Evolutionary conservation across 2,888 invertebrate species (phyloP), one percentile per base, ranked within the genome.

Genomic region (Drosophila kanekoi): DNA sequence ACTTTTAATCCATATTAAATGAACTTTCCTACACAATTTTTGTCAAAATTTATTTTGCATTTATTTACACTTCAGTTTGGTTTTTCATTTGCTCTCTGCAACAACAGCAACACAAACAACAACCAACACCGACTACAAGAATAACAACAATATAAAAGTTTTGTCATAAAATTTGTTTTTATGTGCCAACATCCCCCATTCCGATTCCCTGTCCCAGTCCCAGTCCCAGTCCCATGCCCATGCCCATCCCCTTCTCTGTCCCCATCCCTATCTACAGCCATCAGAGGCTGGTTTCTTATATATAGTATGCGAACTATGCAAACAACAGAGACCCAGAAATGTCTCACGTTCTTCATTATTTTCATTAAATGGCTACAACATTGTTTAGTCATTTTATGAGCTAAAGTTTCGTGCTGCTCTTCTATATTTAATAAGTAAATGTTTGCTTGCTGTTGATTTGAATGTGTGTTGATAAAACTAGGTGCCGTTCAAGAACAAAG

Each of bases 1-100:
- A 82, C 86, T 82, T 82, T 82, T 82, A 82, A 86, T 82, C 83
- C 86, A 82, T 77, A 82, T 86, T 79, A 82, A 85, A 86, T 82
- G 82, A 79, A 82, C 67, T 82, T 81, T 77, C 73, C 73, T 62
- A 72, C 76, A 80, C 76, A 81, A 77, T 82, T 82, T 82, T 82
- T 72, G 66, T 77, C 60, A 69, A 61, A 77, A 83, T 83, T 82
- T 81, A 82, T 82, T 82, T 79, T 74, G 67, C 73, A 80, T 81
- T 80, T 80, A 80, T 81, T 80, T 81, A 81, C 80, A 79, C 77
- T 79, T 80, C 45, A 69, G 78, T 78, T 78, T 79, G 72, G 75
- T 64, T 76, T 76, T 70, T 69, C 61, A 61, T 76, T 73, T 65
- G 51, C 59, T 16, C 20, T 47, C 45, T 47, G 40, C 40, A 38